Evolutionary conservation across 35 echinoderm and acorn worm genomes (phyloP).

Genomic region (Anneissia japonica): DNA sequence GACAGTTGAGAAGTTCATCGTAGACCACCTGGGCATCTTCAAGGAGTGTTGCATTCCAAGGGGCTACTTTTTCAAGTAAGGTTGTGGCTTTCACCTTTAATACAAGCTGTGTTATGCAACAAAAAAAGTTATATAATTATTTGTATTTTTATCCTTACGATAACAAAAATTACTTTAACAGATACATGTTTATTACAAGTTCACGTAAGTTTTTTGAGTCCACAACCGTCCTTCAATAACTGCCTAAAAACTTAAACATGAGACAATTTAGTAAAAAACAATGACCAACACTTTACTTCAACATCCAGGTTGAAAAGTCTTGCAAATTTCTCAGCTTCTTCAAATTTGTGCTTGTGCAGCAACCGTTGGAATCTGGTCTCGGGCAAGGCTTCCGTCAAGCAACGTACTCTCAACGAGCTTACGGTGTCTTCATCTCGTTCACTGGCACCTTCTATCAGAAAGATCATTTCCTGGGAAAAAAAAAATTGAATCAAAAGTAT

Average conservation of each 20-base stretch:
- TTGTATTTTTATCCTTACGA: not conserved
- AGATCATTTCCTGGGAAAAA: constrained; percentile 68
- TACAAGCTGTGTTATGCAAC: constrained; percentile 43
- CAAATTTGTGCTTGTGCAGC: constrained; percentile 78
- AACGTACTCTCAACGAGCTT: constrained; percentile 65
- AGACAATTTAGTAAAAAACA: no score
- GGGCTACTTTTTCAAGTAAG: constrained; percentile 55
- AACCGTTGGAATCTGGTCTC: constrained; percentile 79
- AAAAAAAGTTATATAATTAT: not conserved
- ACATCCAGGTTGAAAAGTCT: constrained; percentile 69
- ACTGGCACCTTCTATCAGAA: constrained; percentile 61
- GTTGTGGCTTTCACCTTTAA: constrained; percentile 51
- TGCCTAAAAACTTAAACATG: no score
- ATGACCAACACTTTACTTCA: no score
- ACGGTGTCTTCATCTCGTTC: constrained; percentile 37
- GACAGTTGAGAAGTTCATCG: not conserved
- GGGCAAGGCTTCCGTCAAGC: constrained; percentile 74
- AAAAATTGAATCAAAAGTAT: not conserved
- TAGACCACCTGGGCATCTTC: not conserved
- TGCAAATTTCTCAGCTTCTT: constrained; percentile 83
- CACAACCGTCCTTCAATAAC: no score
- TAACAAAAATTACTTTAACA: not conserved
- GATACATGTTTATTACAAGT: no score
- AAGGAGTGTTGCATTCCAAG: constrained; percentile 7
- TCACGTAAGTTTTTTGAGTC: no score